phyloP scores from a whole-genome alignment of 2,888 invertebrate genomes.

The Lasioglossum pauxillum region DNA sequence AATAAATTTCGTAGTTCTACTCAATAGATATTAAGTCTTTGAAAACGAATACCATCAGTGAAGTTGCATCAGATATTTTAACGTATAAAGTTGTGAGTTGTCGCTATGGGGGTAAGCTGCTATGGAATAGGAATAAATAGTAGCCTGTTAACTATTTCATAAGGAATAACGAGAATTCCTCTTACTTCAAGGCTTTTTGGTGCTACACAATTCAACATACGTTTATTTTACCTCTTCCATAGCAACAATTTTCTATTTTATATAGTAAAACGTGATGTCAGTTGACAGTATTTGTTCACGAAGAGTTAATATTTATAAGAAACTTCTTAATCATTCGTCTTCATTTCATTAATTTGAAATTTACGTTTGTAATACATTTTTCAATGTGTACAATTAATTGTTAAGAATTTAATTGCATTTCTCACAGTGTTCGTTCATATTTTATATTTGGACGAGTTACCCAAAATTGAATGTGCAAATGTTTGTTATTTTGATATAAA shows the following conservation, averaged over 20 bases:
- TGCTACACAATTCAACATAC: not conserved
- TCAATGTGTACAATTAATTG: constrained; percentile 60
- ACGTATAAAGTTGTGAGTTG: not conserved
- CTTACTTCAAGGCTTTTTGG: not conserved
- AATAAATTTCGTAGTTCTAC: constrained; percentile 57
- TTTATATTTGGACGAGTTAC: constrained; percentile 9
- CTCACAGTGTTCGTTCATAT: constrained; percentile 38
- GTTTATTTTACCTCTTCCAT: not conserved
- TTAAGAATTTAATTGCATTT: constrained; percentile 60
- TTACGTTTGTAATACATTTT: constrained; percentile 51
- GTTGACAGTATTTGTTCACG: not conserved
- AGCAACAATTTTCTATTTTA: not conserved
- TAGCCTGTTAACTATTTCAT: not conserved
- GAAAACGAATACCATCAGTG: not conserved
- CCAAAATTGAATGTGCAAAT: constrained; percentile 9
- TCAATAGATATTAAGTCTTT: constrained; percentile 41
- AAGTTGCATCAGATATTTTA: not conserved
- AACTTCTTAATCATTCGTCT: constrained; percentile 51
- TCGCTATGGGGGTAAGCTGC: not conserved
- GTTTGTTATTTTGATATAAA: constrained; percentile 11
- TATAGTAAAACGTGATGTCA: not conserved
- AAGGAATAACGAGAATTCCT: not conserved
- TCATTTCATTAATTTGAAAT: constrained; percentile 53
- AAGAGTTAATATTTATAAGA: constrained; percentile 58
- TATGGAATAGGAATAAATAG: not conserved